These are phyloP conservation scores for Bujurquina vittata DNA, from an alignment of 2,113 vertebrate species.

Conservation along the genomic window DNA sequence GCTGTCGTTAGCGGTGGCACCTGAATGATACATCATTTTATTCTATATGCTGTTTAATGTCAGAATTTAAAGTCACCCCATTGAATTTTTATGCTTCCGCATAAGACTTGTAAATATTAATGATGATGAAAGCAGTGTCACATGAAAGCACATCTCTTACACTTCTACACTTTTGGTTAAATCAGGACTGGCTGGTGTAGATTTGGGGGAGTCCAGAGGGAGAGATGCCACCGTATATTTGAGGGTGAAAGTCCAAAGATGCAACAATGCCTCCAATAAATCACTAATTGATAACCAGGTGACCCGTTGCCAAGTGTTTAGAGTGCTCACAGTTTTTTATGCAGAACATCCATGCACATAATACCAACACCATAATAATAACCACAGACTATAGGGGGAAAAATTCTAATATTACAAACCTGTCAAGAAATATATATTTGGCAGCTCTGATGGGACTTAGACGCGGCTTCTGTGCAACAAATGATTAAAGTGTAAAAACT, in stretches of 20 bases:
- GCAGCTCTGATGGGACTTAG: neutral
- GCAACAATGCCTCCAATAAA: neutral
- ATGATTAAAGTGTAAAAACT: neutral
- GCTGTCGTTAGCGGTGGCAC: neutral
- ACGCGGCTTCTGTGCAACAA: neutral
- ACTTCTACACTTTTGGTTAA: neutral
- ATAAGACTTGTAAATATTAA: neutral
- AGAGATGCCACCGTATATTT: fast-evolving
- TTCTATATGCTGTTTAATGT: neutral
- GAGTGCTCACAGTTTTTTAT: neutral
- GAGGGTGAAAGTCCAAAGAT: neutral
- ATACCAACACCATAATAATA: neutral
- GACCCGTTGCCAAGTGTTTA: neutral
- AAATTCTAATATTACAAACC: neutral
- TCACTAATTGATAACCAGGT: neutral
- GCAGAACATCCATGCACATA: neutral
- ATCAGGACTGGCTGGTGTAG: neutral
- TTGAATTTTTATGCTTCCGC: neutral
- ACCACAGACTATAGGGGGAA: neutral
- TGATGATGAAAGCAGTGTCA: neutral
- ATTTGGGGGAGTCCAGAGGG: neutral
- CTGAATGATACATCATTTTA: neutral
- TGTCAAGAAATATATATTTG: neutral
- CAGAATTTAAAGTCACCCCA: neutral
- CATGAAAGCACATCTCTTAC: neutral